Base-by-base conservation (phyloP, 2,113 vertebrate genomes). In the Gracilinanus agilis region DNA sequence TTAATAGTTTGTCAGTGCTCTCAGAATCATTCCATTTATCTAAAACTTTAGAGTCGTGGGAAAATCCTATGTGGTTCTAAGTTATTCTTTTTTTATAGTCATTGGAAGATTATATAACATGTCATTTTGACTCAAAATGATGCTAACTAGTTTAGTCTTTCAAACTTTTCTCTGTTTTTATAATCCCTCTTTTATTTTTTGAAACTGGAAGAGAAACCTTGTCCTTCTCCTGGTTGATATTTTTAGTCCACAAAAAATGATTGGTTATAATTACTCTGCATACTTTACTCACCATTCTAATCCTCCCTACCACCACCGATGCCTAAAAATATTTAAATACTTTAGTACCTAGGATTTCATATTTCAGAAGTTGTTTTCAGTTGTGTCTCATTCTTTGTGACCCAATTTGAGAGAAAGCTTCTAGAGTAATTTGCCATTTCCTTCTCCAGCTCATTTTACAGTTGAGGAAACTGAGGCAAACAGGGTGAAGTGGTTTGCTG, bases 41-140 rank as follows among this genome's bases (percentile, higher is more conserved):
- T 67, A 54, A 90, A 97, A 97, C 91, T 93, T 93, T 1, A 92
- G 91, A 97, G 94, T 93, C 25, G 2, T n/a, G 61, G 55, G 92
- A 55, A 56, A 83, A 90, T 90, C 94, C n/a, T 44, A 44, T 2
- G 83, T 13, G 83, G 23, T 83, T 96, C 55, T 19, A 90, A 49
- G 53, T 24, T 40, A 23, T 90, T 96, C 91, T 91, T 94, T 94
- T 88, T 90, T 56, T 49, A 49, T 0, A 53, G 90, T 44, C 12
- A 0, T 55, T 54, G 54, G 56, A 97, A 94, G 96, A 92, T 94
- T 67, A 96, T 8, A 44, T 92, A 93, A 97, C 19, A 3, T 7
- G 54, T 8, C 4, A 90, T 94, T 94, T 90, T 88, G 90, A 91
- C 94, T 90, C 4, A 90, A 89, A 94, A 56, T 54, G 53, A n/a